Evolutionary conservation across 2,113 vertebrate genomes (phyloP), one percentile per base, ranked within the genome.

Genomic region (Phaetusa simplex): DNA sequence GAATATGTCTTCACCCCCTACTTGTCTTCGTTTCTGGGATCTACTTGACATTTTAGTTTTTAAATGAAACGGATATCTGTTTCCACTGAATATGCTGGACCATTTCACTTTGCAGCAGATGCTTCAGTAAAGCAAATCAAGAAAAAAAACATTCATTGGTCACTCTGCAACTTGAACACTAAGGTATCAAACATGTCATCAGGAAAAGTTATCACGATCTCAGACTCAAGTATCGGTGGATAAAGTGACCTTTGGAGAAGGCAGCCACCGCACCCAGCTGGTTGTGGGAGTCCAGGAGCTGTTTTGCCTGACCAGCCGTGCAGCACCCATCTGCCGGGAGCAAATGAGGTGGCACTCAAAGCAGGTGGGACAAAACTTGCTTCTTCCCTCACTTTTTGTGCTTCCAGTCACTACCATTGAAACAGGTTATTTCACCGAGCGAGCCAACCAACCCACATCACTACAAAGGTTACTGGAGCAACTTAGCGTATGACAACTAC

Each of bases 11-110:
- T 56, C 42, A 23, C 55, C 22, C 38, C 67, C 14, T 80, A n/a
- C 32, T 80, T 80, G 10, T 50, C 56, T 67, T 67, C 5, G 20
- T 50, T 86, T 80, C 71, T 76, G 34, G 49, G 20, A 47, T 76
- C 91, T 74, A 1, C 61, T 32, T 18, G 16, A 27, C 42, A 45
- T 9, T 73, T 87, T 13, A 74, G 42, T 38, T 59, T 6, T 56
- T n/a, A 40, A 86, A 40, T 13, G 1, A 73, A 73, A 55, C 11
- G 0, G 0, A 0, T 47, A 34, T 52, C 58, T 15, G 1, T 53
- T 88, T 53, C 27, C 13, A 26, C 36, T 13, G 26, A 61, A 82
- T 23, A 17, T 17, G 21, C 2, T 20, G 15, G 36, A 69, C 24
- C 32, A 29, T 77, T 91, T 69, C 45, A 40, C 27, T 30, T 21